These are phyloP conservation scores for Caenorhabditis inopinata DNA, from an alignment of 1,140 invertebrate species.

Conservation along the genomic window DNA sequence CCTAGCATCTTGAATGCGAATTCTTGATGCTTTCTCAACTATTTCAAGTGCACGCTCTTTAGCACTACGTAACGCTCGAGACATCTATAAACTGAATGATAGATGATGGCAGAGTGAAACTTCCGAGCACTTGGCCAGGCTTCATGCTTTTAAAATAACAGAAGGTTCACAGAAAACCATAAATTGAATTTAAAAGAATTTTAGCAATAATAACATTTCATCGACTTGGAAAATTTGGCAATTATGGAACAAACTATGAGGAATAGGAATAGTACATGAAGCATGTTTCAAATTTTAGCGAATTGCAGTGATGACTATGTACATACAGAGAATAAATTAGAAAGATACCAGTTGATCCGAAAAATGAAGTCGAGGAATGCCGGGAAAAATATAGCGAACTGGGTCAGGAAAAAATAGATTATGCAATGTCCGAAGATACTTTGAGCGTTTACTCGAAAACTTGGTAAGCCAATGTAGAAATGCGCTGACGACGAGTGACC, in stretches of 20 bases:
- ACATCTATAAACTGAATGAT: background rate
- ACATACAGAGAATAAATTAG: background rate
- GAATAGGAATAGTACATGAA: background rate
- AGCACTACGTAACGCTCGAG: constrained; percentile 18
- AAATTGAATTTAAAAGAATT: too few species aligned
- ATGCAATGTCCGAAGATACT: background rate
- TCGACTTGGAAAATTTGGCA: too few species aligned
- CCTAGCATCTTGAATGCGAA: constrained; percentile 35
- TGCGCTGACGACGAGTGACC: constrained; percentile 32
- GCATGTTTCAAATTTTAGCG: too few species aligned
- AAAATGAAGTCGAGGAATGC: background rate
- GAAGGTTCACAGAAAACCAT: too few species aligned
- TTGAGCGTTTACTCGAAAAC: constrained; percentile 52
- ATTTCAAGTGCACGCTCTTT: constrained; percentile 39
- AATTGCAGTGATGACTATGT: background rate
- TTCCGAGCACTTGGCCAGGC: background rate
- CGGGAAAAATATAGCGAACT: background rate
- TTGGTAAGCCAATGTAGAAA: constrained; percentile 48
- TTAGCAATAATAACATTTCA: too few species aligned
- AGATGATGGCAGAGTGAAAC: background rate
- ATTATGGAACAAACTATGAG: too few species aligned
- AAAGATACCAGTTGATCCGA: background rate
- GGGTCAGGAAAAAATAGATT: too few species aligned
- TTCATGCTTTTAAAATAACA: too few species aligned
- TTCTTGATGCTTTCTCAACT: constrained; percentile 23